Evolutionary conservation across 35 echinoderm and acorn worm genomes (phyloP).

Genomic region (Heliocidaris erythrogramma): DNA sequence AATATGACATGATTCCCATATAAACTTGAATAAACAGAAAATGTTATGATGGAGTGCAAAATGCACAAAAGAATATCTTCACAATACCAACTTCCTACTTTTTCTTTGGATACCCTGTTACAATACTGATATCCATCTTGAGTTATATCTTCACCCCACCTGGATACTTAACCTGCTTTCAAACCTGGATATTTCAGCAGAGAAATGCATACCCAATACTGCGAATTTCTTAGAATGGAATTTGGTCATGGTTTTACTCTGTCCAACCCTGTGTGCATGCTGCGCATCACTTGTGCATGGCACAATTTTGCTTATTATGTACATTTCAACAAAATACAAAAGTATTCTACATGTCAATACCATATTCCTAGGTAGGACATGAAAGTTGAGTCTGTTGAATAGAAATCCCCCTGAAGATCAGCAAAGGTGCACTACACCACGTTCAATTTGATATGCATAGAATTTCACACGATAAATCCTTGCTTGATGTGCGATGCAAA

Average conservation of each 20-base stretch:
- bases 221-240: background rate
- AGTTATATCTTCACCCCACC: constrained; percentile 2
- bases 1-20: too few relatives aligned
- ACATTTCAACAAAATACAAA: background rate
- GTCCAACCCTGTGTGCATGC: background rate
- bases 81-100: background rate
- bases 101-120: constrained; percentile 6
- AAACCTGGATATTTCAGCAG: background rate
- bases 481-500: too few relatives aligned
- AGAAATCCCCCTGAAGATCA: too few relatives aligned
- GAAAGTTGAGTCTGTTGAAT: too few relatives aligned
- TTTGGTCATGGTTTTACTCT: background rate
- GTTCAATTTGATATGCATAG: too few relatives aligned
- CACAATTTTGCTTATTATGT: background rate
- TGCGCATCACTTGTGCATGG: too few relatives aligned
- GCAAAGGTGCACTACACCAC: too few relatives aligned
- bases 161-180: constrained; percentile 38
- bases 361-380: too few relatives aligned
- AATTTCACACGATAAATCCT: too few relatives aligned
- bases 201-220: background rate
- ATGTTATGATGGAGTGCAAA: background rate
- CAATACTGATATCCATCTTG: background rate
- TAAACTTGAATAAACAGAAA: too few relatives aligned
- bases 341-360: background rate
- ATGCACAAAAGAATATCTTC: background rate